Evolutionary conservation across 64 coral and sea anemone genomes (phyloP).

Genomic region (Trachythela sp.): DNA sequence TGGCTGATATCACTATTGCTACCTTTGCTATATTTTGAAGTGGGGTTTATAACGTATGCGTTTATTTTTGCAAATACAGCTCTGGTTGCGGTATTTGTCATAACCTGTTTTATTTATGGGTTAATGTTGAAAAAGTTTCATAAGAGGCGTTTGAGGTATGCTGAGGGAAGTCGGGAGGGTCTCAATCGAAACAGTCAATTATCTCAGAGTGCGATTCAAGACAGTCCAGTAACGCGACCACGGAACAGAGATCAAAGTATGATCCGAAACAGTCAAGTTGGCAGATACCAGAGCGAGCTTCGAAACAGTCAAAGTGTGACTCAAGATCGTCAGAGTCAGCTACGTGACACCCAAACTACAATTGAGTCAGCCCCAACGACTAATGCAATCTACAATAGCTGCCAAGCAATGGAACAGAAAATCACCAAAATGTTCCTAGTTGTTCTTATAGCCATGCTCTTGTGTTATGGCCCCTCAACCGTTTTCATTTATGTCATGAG

Average conservation of each 20-base stretch:
- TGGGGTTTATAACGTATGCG: slow-evolving; percentile 41
- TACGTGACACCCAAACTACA: too few species aligned
- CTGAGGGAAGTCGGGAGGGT: not conserved
- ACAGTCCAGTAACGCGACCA: too few species aligned
- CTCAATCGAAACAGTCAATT: too few species aligned
- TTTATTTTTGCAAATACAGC: slow-evolving; percentile 75
- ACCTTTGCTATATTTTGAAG: slow-evolving; percentile 44
- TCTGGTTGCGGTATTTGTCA: slow-evolving; percentile 14
- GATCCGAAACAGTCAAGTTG: too few species aligned
- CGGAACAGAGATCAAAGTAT: too few species aligned
- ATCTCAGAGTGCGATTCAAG: too few species aligned
- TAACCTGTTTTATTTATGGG: slow-evolving; percentile 42
- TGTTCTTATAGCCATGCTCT: slow-evolving; percentile 64
- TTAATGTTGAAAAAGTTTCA: slow-evolving; percentile 47
- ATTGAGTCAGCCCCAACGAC: too few species aligned
- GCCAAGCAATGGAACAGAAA: slow-evolving; percentile 54
- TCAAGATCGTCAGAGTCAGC: too few species aligned
- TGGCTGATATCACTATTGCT: slow-evolving; percentile 42
- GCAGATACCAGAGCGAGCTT: too few species aligned
- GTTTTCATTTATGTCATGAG: slow-evolving; percentile 95
- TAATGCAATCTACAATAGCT: too few species aligned
- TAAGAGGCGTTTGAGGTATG: too few species aligned
- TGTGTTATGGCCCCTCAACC: slow-evolving; percentile 76
- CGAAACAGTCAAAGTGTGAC: too few species aligned
- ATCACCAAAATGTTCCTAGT: slow-evolving; percentile 73